phyloP scores from a whole-genome alignment of 2,888 invertebrate genomes.

The Melanostoma scalare region DNA sequence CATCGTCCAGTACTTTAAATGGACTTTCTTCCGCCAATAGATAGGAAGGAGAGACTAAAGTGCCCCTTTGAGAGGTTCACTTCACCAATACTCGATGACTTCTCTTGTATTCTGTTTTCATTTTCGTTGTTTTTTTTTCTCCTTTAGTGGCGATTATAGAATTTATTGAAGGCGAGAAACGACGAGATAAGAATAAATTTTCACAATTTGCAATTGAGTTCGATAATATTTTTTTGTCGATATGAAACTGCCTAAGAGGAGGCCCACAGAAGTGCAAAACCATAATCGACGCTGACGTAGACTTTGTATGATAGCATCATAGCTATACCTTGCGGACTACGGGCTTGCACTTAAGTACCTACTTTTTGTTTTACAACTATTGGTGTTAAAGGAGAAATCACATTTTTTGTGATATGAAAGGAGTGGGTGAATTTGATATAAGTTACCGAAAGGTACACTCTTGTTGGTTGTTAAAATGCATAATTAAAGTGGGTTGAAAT shows the following conservation, averaged over 20 bases:
- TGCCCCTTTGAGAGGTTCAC: slow-evolving; percentile 20
- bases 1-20: slow-evolving; percentile 36
- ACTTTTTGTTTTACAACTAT: slow-evolving; percentile 21
- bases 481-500: slow-evolving; percentile 31
- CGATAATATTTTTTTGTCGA: slow-evolving; percentile 57
- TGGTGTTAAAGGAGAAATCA: slow-evolving; percentile 17
- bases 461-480: slow-evolving; percentile 26
- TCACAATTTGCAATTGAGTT: slow-evolving; percentile 67
- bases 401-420: not conserved
- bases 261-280: slow-evolving; percentile 30
- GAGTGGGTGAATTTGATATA: slow-evolving; percentile 33
- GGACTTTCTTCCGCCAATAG: slow-evolving; percentile 47
- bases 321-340: not conserved
- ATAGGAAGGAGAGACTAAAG: slow-evolving; percentile 13
- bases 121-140: slow-evolving; percentile 27
- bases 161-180: slow-evolving; percentile 71
- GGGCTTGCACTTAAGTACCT: slow-evolving; percentile 31
- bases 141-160: not conserved
- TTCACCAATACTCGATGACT: slow-evolving; percentile 33
- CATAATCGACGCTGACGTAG: slow-evolving; percentile 15
- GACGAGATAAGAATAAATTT: slow-evolving; percentile 73
- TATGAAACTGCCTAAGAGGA: slow-evolving; percentile 12
- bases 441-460: slow-evolving; percentile 15
- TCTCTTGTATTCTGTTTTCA: slow-evolving; percentile 13
- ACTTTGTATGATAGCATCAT: slow-evolving; percentile 28